phyloP scores from a whole-genome alignment of 2,113 vertebrate species.

The Todiramphus chloris region DNA sequence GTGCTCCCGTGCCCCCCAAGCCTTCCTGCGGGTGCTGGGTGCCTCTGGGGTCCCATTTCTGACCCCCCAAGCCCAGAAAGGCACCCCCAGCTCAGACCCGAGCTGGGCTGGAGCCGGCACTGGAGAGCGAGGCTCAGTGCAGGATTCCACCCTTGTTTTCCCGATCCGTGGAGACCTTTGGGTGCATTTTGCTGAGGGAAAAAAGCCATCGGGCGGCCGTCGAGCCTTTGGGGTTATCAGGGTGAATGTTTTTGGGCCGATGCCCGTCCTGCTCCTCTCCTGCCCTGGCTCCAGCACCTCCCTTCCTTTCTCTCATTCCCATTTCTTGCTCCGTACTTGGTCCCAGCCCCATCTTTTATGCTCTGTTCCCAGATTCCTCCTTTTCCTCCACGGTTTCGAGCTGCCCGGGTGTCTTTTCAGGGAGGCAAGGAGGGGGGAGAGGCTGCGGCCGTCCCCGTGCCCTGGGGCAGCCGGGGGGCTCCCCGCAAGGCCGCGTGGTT shows the following conservation, averaged over 20 bases:
- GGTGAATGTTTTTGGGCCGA: not conserved
- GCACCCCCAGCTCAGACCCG: not conserved
- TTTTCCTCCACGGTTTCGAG: not conserved
- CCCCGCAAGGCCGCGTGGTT: conserved; percentile 54
- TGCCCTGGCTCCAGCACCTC: fast-evolving
- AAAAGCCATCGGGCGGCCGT: not conserved
- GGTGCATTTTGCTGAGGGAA: not conserved
- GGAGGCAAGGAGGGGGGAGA: not conserved
- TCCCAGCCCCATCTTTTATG: no score
- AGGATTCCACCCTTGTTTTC: not conserved
- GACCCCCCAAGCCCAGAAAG: no score
- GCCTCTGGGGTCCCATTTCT: not conserved
- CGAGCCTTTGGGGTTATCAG: not conserved
- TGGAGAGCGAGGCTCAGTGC: not conserved
- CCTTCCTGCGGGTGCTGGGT: not conserved
- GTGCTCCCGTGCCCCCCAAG: not conserved
- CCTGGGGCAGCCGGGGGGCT: no score
- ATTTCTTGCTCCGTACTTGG: no score
- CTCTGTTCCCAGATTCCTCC: not conserved
- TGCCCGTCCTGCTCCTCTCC: fast-evolving
- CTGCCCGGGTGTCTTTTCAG: not conserved
- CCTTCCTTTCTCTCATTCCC: not conserved
- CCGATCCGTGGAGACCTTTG: not conserved
- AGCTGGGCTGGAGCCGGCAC: not conserved
- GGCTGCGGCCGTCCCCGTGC: not conserved